Conservation (phyloP, 2,113 vertebrate species). For the Macquaria ambigua region DNA sequence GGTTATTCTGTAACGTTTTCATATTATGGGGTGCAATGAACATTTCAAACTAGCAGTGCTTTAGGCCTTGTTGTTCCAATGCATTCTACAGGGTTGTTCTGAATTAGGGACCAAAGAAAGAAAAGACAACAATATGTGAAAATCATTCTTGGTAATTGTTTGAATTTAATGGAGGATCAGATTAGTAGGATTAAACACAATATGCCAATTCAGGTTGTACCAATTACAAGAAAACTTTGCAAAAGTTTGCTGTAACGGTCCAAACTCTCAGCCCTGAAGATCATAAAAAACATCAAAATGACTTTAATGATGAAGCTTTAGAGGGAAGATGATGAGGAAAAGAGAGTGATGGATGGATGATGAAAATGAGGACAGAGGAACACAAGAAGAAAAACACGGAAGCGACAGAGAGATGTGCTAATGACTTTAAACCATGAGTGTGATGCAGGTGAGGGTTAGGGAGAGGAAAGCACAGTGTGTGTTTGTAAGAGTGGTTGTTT, state of each 20-base stretch:
- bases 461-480: not conserved
- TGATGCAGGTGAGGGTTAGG: not conserved
- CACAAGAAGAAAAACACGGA: slow-evolving; percentile 7
- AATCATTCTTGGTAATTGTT: not conserved
- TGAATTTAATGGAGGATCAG: not conserved
- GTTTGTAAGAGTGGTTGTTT: slow-evolving; percentile 25
- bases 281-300: not conserved
- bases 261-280: not conserved
- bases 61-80: not conserved
- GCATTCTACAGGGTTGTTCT: not conserved
- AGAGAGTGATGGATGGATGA: not conserved
- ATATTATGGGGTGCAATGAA: too few species aligned
- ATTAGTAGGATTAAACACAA: not conserved
- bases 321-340: not conserved
- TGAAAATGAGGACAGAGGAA: slow-evolving; percentile 7
- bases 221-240: not conserved
- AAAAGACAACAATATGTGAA: not conserved
- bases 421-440: slow-evolving; percentile 20
- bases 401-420: not conserved
- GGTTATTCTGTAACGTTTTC: not conserved
- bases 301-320: slow-evolving; percentile 12
- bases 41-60: not conserved
- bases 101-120: not conserved
- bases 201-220: not conserved
- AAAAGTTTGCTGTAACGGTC: not conserved